A percentile compares a stretch with the other conserved stretches of the same genome.
Evolutionary conservation across 2,888 invertebrate species (phyloP).

Genomic region (Trachelus tabidus): DNA sequence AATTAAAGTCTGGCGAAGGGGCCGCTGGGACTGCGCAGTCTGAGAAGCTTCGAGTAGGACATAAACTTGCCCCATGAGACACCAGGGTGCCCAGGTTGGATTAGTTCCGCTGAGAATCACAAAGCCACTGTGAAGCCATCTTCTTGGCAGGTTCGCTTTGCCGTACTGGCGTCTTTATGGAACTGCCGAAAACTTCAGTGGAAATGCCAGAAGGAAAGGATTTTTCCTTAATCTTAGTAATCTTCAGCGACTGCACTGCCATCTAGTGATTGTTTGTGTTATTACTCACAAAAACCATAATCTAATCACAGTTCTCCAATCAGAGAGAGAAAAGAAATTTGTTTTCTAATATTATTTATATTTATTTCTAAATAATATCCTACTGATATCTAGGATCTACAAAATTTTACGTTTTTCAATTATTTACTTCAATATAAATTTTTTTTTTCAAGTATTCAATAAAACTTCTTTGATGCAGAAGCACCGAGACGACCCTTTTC

Average conservation of each 20-base stretch:
- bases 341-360: neutral
- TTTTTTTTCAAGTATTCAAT: neutral
- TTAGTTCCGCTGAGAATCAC: slow-evolving; percentile 22
- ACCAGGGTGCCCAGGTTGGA: slow-evolving; percentile 8
- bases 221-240: slow-evolving; percentile 51
- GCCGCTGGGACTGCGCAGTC: neutral
- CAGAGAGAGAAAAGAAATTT: neutral
- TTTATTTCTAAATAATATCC: neutral
- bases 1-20: slow-evolving; percentile 34
- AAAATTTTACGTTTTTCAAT: neutral
- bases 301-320: neutral
- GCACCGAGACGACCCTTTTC: neutral
- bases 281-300: neutral
- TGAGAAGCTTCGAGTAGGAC: slow-evolving; percentile 17
- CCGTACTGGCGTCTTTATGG: slow-evolving; percentile 21
- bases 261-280: neutral
- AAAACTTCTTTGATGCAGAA: neutral
- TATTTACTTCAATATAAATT: neutral
- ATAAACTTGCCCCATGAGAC: slow-evolving; percentile 36
- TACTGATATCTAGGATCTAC: neutral
- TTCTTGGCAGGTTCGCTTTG: slow-evolving; percentile 18
- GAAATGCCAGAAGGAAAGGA: slow-evolving; percentile 20
- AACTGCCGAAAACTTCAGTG: neutral
- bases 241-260: slow-evolving; percentile 38
- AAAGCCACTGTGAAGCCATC: slow-evolving; percentile 8